These are phyloP conservation scores for Conchocele bisecta DNA, from an alignment of 2,888 invertebrate species.

Conservation along the genomic window DNA sequence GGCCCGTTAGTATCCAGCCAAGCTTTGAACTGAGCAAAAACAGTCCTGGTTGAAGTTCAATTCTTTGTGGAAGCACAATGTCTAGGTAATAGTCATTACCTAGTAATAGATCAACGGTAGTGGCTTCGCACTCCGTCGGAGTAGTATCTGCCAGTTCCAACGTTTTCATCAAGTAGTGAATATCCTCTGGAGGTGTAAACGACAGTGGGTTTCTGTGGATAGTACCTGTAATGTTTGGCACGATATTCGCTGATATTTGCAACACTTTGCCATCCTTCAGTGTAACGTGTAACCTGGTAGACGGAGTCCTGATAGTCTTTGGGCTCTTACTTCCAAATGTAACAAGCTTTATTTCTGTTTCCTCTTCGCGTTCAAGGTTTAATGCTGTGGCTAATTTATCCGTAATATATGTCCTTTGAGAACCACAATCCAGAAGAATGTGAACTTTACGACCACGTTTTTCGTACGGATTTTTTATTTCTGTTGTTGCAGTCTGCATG, in stretches of 20 bases:
- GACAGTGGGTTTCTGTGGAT: conserved; percentile 11
- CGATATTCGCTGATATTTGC: conserved; percentile 1
- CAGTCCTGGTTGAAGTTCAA: neutral
- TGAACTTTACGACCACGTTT: neutral
- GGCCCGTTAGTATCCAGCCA: conserved; percentile 6
- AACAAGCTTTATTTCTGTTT: conserved; percentile 10
- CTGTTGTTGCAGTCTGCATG: conserved; percentile 18
- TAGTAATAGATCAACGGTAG: too few species aligned
- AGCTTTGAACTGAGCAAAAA: conserved; percentile 10
- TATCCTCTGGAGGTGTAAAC: neutral
- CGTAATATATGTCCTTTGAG: conserved; percentile 26
- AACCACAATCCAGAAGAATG: conserved; percentile 20
- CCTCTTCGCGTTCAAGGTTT: neutral
- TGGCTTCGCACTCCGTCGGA: too few species aligned
- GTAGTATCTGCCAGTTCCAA: too few species aligned
- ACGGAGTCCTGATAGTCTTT: conserved; percentile 9
- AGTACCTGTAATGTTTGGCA: conserved; percentile 11
- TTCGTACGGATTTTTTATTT: neutral
- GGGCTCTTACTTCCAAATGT: conserved; percentile 29
- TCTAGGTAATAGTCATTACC: conserved; percentile 18
- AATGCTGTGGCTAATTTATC: conserved; percentile 16
- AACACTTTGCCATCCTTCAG: conserved; percentile 11
- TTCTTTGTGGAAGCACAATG: conserved; percentile 3
- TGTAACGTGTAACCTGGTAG: neutral
- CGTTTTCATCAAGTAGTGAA: too few species aligned